Percentiles rank a stretch among this genome's conserved stretches.
Evolutionary conservation across 30 jellyfish, hydroid and myxozoan genomes (phyloP).

Genomic region (Sanderia malayensis): DNA sequence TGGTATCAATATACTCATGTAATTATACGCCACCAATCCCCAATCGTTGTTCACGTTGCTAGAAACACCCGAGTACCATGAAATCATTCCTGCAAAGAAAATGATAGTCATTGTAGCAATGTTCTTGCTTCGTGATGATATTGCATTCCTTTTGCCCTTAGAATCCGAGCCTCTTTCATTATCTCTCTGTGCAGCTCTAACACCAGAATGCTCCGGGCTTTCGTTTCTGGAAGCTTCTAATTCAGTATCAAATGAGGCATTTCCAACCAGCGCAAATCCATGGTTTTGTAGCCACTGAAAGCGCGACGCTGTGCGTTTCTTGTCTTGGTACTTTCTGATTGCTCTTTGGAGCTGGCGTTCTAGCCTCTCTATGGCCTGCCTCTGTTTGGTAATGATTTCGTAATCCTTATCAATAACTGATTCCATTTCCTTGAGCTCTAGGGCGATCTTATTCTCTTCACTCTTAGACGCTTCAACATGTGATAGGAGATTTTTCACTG

Average conservation of each 20-base stretch:
- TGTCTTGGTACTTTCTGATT: constrained; percentile 43
- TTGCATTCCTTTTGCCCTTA: not conserved
- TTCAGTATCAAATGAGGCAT: not conserved
- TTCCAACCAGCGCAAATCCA: not conserved
- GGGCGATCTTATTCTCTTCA: constrained; percentile 45
- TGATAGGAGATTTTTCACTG: constrained; percentile 41
- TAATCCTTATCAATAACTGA: constrained; percentile 51
- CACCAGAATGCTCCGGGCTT: not conserved
- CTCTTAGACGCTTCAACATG: constrained; percentile 32
- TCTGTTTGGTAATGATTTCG: constrained; percentile 52
- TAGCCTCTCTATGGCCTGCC: constrained; percentile 62
- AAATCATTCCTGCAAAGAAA: not conserved
- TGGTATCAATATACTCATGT: not conserved
- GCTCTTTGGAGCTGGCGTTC: constrained; percentile 62
- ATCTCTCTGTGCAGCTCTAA: not conserved
- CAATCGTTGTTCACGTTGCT: not conserved
- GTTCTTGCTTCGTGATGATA: not conserved
- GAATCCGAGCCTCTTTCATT: not conserved
- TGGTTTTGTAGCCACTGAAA: constrained; percentile 44
- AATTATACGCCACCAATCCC: not conserved
- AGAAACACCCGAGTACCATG: not conserved
- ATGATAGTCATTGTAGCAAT: not conserved
- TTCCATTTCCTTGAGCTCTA: constrained; percentile 50
- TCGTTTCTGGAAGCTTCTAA: not conserved
- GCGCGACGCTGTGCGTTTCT: constrained; percentile 25